Evolutionary conservation across 2,888 invertebrate genomes (phyloP), one percentile per base, ranked within the genome.

Genomic region (Coelinius sp.): DNA sequence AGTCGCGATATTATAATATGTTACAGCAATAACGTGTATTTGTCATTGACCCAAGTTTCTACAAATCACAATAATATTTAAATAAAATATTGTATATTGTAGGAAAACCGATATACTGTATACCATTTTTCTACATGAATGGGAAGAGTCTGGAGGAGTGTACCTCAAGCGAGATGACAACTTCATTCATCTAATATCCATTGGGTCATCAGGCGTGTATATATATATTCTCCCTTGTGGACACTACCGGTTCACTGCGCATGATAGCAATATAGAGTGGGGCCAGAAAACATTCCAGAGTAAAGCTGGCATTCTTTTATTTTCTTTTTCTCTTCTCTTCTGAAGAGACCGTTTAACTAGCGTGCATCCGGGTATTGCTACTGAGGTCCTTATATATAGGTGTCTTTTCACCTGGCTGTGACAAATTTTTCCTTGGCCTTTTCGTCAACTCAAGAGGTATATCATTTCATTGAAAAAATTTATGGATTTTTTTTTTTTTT

Each of bases 341-440:
- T 59, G 59, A 59, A 49, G 59, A 59, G 66, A 70, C 63, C 68
- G 70, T 68, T 64, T 73, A 63, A 62, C 67, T 59, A 72, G 70
- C 85, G 82, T 83, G 81, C 81, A 85, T 84, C 83, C 82, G 83
- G 82, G 72, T 62, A 31, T 63, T 38, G 56, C 59, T 31, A 59
- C 59, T 59, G 59, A 63, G 63, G 25, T 63, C 12, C 41, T 41
- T 63, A n/a, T n/a, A n/a, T n/a, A n/a, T n/a, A 71, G 73, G 56
- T 68, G 71, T 69, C 76, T 78, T 71, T 79, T 81, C 84, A 84
- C 84, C 84, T 84, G 84, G 78, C 82, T 85, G 82, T 84, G 82
- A 84, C 85, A 83, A 85, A 85, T 85, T 83, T 79, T 41, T 65
- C 4, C 52, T 27, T 35, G 44, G 59, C 59, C 6, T 24, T 31